Percentiles rank a stretch among this genome's conserved stretches.
phyloP scores from a whole-genome alignment of 2,888 invertebrate species.

The Cyrtodaria siliqua region DNA sequence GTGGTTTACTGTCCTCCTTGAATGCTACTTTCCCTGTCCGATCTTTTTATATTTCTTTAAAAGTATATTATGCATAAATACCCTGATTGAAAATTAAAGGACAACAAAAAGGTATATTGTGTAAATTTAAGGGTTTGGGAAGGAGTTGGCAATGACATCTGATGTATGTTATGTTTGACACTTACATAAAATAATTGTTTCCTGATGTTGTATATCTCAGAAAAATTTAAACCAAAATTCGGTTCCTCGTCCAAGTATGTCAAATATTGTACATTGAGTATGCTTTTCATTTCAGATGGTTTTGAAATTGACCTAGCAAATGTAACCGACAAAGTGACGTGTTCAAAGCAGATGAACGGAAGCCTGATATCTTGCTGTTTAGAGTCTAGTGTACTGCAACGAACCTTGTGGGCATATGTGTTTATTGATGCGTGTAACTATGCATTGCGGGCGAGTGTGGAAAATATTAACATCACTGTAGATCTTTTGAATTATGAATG shows the following conservation, averaged over 20 bases:
- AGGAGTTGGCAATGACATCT: no score
- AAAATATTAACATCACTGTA: conserved; percentile 37
- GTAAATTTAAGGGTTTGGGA: no score
- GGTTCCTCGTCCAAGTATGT: no score
- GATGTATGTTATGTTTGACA: no score
- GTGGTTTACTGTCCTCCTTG: no score
- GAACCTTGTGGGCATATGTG: conserved; percentile 40
- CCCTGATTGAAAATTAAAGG: not conserved
- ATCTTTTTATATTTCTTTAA: no score
- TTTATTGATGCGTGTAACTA: conserved; percentile 59
- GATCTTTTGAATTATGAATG: conserved; percentile 39
- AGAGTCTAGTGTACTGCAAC: conserved; percentile 32
- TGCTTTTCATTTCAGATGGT: not conserved
- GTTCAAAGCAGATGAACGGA: conserved; percentile 8
- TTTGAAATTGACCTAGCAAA: not conserved
- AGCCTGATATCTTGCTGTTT: conserved; percentile 49
- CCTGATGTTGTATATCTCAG: no score
- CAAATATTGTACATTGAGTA: not conserved
- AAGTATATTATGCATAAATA: no score
- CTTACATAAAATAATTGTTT: no score
- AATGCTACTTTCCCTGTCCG: no score
- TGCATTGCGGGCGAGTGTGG: conserved; percentile 45
- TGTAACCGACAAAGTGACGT: conserved; percentile 5
- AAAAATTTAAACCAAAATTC: no score
- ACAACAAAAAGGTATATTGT: not conserved